phyloP scores from a whole-genome alignment of 1,140 invertebrate genomes.

The Bombus sylvicola region DNA sequence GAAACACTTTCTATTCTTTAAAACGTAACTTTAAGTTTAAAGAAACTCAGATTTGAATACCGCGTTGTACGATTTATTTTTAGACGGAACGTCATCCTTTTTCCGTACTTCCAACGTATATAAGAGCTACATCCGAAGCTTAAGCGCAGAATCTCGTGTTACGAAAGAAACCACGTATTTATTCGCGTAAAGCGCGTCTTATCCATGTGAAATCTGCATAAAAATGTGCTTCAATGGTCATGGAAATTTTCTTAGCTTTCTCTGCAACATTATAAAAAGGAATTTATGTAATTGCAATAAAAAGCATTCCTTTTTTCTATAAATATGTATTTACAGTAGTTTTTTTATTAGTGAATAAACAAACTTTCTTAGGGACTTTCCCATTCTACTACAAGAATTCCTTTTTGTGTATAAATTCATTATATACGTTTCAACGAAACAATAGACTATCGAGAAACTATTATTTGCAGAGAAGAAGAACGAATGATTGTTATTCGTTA shows the following conservation, averaged over 20 bases:
- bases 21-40: neutral
- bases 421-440: neutral
- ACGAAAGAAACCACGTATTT: conserved; percentile 17
- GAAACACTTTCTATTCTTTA: neutral
- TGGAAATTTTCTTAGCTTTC: neutral
- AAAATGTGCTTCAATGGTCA: neutral
- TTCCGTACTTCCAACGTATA: neutral
- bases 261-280: neutral
- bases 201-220: neutral
- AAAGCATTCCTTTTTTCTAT: neutral
- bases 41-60: neutral
- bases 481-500: neutral
- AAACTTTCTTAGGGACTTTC: too few relatives aligned
- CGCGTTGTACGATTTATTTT: conserved; percentile 12
- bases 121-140: neutral
- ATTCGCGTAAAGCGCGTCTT: neutral
- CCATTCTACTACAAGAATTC: too few relatives aligned
- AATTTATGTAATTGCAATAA: neutral
- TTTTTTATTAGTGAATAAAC: too few relatives aligned
- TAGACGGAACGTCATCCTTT: neutral
- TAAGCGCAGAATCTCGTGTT: neutral
- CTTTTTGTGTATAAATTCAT: too few relatives aligned
- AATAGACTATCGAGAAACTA: neutral
- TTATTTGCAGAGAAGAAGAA: neutral
- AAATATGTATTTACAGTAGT: neutral